phyloP scores from a whole-genome alignment of 2,888 invertebrate genomes.

The Elegia similella region DNA sequence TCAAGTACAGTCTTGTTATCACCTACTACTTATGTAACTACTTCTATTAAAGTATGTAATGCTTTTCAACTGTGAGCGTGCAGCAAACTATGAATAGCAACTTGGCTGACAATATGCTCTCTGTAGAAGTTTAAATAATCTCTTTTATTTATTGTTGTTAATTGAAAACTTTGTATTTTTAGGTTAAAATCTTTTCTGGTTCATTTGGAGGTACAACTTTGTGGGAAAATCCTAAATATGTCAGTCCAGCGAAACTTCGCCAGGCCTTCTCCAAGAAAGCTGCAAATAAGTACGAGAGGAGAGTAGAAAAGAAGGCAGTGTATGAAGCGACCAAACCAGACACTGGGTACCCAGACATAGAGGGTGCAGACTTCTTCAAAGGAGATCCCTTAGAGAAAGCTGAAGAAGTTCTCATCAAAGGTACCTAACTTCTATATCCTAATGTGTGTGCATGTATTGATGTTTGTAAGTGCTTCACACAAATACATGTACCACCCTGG shows the following conservation, averaged over 20 bases:
- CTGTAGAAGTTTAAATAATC: no score
- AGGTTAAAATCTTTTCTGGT: constrained; percentile 96
- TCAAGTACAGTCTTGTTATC: no score
- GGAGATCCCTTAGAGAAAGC: constrained; percentile 84
- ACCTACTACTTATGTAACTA: no score
- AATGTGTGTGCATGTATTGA: no score
- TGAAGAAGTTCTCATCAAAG: constrained; percentile 70
- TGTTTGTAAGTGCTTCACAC: no score
- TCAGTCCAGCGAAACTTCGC: constrained; percentile 93
- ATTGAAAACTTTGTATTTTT: constrained; percentile 55
- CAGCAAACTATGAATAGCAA: no score
- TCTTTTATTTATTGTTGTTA: background rate
- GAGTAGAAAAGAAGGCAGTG: constrained; percentile 90
- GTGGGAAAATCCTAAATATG: constrained; percentile 96
- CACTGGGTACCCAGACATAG: constrained; percentile 87
- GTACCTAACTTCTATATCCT: constrained; percentile 31
- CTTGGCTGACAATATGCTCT: no score
- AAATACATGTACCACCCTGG: no score
- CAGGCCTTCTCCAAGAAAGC: constrained; percentile 85
- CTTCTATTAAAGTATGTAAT: no score
- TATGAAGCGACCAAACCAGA: constrained; percentile 87
- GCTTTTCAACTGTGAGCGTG: no score
- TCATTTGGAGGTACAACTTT: constrained; percentile 96
- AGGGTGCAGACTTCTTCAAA: constrained; percentile 88
- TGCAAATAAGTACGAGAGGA: constrained; percentile 88